Evolutionary conservation across 2,797 vertebrate genomes (phyloP).

Genomic region (Adelosebastes latens): DNA sequence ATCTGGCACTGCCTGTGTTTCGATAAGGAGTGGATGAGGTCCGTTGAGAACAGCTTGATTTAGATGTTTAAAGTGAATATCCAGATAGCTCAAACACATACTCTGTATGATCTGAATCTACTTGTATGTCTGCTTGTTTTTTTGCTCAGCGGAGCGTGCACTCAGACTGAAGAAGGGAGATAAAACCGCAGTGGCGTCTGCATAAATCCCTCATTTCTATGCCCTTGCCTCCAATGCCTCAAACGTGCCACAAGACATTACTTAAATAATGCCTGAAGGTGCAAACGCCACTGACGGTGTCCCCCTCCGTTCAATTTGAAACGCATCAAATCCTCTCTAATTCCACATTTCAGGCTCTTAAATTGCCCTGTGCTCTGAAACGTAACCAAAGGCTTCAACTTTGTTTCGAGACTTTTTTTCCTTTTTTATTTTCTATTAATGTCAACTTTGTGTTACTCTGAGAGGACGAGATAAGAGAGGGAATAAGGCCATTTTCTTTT

Average conservation of each 20-base stretch:
- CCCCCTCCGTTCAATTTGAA: constrained; percentile 82
- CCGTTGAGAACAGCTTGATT: constrained; percentile 80
- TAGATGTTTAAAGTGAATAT: constrained; percentile 84
- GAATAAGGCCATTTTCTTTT: constrained; percentile 70
- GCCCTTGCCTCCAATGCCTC: constrained; percentile 75
- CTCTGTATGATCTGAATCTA: constrained; percentile 81
- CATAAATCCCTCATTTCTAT: constrained; percentile 81
- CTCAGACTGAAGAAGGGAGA: constrained; percentile 64
- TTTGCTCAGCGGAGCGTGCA: constrained; percentile 60
- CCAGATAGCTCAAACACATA: constrained; percentile 81
- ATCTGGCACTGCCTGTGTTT: constrained; percentile 79
- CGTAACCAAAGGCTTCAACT: constrained; percentile 82
- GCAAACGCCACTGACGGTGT: constrained; percentile 75
- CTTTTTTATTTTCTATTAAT: constrained; percentile 81
- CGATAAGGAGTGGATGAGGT: constrained; percentile 84
- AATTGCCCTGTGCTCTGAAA: constrained; percentile 85
- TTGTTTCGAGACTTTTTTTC: constrained; percentile 78
- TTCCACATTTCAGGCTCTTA: constrained; percentile 83
- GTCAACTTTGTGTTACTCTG: constrained; percentile 78
- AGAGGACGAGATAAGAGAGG: constrained; percentile 64
- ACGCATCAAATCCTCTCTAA: constrained; percentile 85
- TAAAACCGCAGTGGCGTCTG: constrained; percentile 74
- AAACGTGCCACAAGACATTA: constrained; percentile 84
- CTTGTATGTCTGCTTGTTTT: constrained; percentile 77
- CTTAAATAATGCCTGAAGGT: constrained; percentile 83